Evolutionary conservation across 2,113 vertebrate genomes (phyloP), one percentile per base, ranked within the genome.

Genomic region (Callithrix jacchus): DNA sequence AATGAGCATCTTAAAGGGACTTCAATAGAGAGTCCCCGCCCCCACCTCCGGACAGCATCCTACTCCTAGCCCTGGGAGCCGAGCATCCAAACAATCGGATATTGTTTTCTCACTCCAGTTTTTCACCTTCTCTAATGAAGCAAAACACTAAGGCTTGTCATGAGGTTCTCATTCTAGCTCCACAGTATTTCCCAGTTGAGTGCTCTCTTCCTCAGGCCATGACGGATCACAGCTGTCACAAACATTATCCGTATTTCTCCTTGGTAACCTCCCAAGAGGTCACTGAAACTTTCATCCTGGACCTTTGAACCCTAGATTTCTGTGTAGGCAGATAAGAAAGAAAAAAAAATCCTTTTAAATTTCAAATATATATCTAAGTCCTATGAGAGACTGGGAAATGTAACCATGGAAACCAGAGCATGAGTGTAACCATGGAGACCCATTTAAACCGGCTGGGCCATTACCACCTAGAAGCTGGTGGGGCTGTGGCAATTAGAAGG

Each of bases 381-480:
- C 83, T 85, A 64, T 56, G 47, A 96, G 92, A 80, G 79, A 96
- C 93, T 25, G 61, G 76, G 93, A 92, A 87, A 73, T 12, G 96
- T 98, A 92, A 97, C 98, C 97, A 98, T 98, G 96, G 98, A 97
- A 97, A 98, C 96, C 61, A 89, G 89, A 96, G 95, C 92, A 97
- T 94, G 94, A 94, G 61, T 89, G 98, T 97, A 92, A 97, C 98
- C 97, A 98, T 97, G 92, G 97, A 97, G 79, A 98, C 93, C 87
- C 96, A 97, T 91, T 96, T 94, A 97, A 97, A 94, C 96, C 87
- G 95, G 97, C 98, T 97, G 92, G 88, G 94, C 97, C 82, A 56
- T 94, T 85, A 70, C 35, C 6, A 0, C 85, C 79, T 92, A 76
- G 95, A 96, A 96, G 89, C 87, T 92, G 47, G 82, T 73, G 68